phyloP scores from a whole-genome alignment of 2,888 invertebrate species.

The Lapara coniferarum region DNA sequence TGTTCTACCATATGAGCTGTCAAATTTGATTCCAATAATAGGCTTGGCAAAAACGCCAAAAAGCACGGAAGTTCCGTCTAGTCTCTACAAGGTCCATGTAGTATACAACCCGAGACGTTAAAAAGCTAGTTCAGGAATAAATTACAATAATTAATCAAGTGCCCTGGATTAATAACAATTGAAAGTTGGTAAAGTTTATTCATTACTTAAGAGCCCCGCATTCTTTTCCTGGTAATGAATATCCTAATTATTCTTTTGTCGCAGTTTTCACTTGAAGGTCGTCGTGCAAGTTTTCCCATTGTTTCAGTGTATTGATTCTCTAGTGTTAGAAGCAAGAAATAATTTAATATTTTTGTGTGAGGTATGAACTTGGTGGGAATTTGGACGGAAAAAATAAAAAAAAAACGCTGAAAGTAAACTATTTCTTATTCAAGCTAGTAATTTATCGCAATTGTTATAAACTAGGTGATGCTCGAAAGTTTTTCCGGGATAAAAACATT shows the following conservation, averaged over 20 bases:
- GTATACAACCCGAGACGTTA: no score
- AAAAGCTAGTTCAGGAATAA: not conserved
- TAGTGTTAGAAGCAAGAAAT: not conserved
- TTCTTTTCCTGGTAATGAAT: slow-evolving; percentile 11
- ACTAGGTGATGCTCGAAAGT: no score
- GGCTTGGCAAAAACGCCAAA: no score
- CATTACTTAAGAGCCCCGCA: slow-evolving; percentile 4
- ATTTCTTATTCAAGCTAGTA: no score
- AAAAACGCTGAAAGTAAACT: not conserved
- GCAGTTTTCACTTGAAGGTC: slow-evolving; percentile 22
- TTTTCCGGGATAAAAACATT: no score
- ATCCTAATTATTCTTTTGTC: slow-evolving; percentile 19
- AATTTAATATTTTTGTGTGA: not conserved
- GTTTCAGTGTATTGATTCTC: not conserved
- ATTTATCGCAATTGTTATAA: no score
- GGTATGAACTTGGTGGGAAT: no score
- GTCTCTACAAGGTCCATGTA: no score
- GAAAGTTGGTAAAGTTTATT: slow-evolving; percentile 15
- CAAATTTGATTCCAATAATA: no score
- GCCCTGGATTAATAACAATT: slow-evolving; percentile 5
- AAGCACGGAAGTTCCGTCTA: no score
- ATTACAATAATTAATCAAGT: slow-evolving; percentile 8
- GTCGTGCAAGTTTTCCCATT: not conserved
- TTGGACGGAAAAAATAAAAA: not conserved
- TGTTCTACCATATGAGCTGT: no score